These are phyloP conservation scores for Idaea straminata DNA, from an alignment of 2,888 invertebrate genomes.

Conservation along the genomic window DNA sequence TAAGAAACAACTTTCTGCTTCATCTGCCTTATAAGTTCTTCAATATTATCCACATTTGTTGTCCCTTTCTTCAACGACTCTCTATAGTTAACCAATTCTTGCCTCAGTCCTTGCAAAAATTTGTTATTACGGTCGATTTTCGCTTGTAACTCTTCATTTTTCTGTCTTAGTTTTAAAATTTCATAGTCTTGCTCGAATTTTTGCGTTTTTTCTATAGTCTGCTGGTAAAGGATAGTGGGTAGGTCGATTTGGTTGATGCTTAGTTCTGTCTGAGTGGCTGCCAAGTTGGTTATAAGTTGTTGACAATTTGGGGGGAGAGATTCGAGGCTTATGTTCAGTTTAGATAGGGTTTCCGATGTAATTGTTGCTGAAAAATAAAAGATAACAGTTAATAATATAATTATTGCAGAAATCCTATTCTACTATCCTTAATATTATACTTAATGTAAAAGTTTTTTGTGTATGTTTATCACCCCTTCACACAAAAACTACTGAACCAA, in stretches of 20 bases:
- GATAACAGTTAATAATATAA: too few relatives aligned
- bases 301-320: neutral
- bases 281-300: neutral
- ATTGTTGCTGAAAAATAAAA: slow-evolving; percentile 22
- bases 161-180: neutral
- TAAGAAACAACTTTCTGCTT: neutral
- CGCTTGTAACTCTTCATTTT: neutral
- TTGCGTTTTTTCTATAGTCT: neutral
- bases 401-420: too few relatives aligned
- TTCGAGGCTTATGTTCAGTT: neutral
- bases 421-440: too few relatives aligned
- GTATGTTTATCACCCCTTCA: too few relatives aligned
- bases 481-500: too few relatives aligned
- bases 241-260: neutral
- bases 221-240: neutral
- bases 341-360: neutral
- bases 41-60: neutral
- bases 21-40: neutral
- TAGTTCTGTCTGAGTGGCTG: neutral
- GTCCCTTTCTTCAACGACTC: neutral
- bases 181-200: neutral
- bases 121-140: neutral
- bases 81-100: neutral
- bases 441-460: too few relatives aligned
- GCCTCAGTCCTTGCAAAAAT: neutral